A percentile compares a stretch with the other conserved stretches of the same genome.
These are phyloP conservation scores for Pteria penguin DNA, from an alignment of 2,888 invertebrate species.

Conservation along the genomic window DNA sequence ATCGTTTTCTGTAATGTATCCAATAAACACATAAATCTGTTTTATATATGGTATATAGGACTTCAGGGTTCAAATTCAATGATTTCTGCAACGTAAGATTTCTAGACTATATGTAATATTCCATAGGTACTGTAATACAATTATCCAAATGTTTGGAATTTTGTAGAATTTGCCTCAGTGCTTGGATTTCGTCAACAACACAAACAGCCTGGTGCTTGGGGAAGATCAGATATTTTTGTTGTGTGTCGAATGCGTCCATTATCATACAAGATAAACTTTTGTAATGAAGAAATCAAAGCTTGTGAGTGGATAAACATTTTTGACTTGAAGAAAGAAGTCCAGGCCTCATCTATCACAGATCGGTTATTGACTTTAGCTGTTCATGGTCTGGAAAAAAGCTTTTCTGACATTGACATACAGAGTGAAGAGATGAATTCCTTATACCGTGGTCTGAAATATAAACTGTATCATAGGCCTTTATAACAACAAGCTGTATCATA, in stretches of 20 bases:
- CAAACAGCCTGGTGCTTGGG: constrained; percentile 74
- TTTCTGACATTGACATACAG: constrained; percentile 66
- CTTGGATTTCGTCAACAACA: constrained; percentile 77
- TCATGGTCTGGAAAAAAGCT: constrained; percentile 69
- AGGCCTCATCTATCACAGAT: constrained; percentile 65
- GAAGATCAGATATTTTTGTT: constrained; percentile 77
- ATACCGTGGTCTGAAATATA: constrained; percentile 69
- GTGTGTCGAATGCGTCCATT: constrained; percentile 74
- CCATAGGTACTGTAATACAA: too few species aligned
- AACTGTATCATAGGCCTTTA: constrained; percentile 59
- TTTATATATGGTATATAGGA: too few species aligned
- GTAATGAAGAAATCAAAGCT: constrained; percentile 68
- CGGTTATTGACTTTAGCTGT: constrained; percentile 58
- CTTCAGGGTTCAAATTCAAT: too few species aligned
- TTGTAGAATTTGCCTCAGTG: constrained; percentile 75
- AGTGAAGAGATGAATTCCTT: constrained; percentile 68
- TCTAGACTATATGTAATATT: too few species aligned
- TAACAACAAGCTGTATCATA: too few species aligned
- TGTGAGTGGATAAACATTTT: constrained; percentile 75
- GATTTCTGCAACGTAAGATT: too few species aligned
- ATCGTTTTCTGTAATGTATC: too few species aligned
- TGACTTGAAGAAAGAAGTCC: constrained; percentile 53
- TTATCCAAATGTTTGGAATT: too few species aligned
- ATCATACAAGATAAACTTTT: constrained; percentile 70
- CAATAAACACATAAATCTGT: too few species aligned